Base-by-base conservation (phyloP, 2,797 vertebrate species). In the Mormyrus proboscirostris region DNA sequence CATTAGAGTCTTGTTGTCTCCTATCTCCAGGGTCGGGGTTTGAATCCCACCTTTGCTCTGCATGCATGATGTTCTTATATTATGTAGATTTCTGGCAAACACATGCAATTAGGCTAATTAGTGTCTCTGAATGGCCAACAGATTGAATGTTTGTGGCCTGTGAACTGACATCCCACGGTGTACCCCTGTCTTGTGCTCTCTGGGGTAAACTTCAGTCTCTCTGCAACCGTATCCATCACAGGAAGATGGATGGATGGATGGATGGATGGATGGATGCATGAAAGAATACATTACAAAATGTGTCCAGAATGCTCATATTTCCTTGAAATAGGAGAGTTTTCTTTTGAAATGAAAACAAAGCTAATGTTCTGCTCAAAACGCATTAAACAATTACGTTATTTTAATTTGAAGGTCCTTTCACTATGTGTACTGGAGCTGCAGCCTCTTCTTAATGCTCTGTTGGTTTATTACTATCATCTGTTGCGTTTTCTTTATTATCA, bases 401-500 rank as follows among this genome's bases (percentile, higher is more conserved):
- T 73, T 73, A 33, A 33, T 73, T 73, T 73, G 25, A 33, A 14
- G 14, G 29, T 76, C 33, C 14, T 38, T 76, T 76, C 59, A 65
- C 9, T 76, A 3, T 76, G 69, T 65, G 29, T 2, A 76, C 29
- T 76, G 59, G 59, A 65, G 59, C 59, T 65, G 59, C 59, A 12
- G 59, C 59, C 59, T 83, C 41, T 59, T 89, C 88, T 86, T 93
- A 93, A 93, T 92, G 93, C 93, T 92, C 91, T 92, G 89, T 89
- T 88, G 88, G 91, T 88, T 93, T 91, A 91, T 89, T 57, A 79
- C 38, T 44, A 41, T 41, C 16, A 79, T 41, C 33, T 19, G 16
- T 79, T 79, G 19, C 6, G 91, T 86, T 92, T 94, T 93, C 92
- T 92, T 92, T 90, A 90, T 88, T 92, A 91, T 93, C 94, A 91